phyloP scores from a whole-genome alignment of 2,888 invertebrate species.

The Unio delphinus region DNA sequence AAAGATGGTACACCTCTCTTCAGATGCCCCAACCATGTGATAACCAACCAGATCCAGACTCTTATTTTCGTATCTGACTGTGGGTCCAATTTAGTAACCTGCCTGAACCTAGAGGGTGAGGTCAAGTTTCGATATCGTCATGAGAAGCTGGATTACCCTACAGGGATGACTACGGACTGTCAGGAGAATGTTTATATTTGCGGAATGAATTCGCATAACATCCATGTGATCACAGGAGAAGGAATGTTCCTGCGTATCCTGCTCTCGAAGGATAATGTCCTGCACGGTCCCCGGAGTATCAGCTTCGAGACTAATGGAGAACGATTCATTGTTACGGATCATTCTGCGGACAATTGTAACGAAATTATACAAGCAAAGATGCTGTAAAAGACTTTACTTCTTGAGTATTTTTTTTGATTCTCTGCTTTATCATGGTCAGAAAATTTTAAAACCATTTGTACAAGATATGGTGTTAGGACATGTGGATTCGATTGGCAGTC shows the following conservation, averaged over 20 bases:
- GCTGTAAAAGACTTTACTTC: no score
- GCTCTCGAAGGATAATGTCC: constrained; percentile 10
- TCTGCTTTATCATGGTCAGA: no score
- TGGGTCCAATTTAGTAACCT: constrained; percentile 12
- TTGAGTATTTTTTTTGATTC: no score
- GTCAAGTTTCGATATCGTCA: constrained; percentile 27
- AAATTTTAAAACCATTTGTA: no score
- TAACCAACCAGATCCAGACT: constrained; percentile 15
- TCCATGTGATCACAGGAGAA: constrained; percentile 23
- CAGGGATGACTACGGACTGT: constrained; percentile 22
- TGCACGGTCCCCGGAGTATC: constrained; percentile 22
- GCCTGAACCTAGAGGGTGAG: constrained; percentile 17
- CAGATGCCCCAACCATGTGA: constrained; percentile 27
- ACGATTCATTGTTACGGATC: constrained; percentile 19
- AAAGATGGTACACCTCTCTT: constrained; percentile 15
- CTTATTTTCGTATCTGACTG: constrained; percentile 24
- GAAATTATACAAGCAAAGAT: constrained; percentile 24
- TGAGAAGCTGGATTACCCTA: constrained; percentile 18
- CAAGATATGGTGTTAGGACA: no score
- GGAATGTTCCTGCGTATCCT: constrained; percentile 23
- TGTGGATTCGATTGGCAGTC: no score
- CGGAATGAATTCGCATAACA: constrained; percentile 33
- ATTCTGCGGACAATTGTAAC: constrained; percentile 12
- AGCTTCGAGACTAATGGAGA: constrained; percentile 27
- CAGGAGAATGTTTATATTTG: constrained; percentile 32